Evolutionary conservation across 2,113 vertebrate genomes (phyloP).

Genomic region (Azemiops feae): DNA sequence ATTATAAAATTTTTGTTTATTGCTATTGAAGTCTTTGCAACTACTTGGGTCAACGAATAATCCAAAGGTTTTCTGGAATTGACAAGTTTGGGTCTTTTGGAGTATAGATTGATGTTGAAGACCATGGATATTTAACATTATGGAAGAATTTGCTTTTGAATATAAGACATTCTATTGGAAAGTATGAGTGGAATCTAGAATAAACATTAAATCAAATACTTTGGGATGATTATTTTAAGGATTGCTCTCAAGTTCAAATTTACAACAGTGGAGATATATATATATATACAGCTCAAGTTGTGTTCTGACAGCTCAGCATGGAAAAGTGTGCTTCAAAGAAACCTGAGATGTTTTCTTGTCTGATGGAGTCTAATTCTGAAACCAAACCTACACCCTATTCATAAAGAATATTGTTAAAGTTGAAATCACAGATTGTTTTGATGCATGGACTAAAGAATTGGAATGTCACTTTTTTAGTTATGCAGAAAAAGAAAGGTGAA

Average conservation of each 20-base stretch:
- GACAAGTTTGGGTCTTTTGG: not conserved
- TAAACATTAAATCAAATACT: not conserved
- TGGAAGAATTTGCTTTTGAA: not conserved
- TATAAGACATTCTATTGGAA: not conserved
- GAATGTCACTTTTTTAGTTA: not conserved
- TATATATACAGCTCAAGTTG: not conserved
- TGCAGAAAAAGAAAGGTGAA: not conserved
- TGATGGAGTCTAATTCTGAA: not conserved
- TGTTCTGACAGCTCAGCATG: not conserved
- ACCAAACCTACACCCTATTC: not conserved
- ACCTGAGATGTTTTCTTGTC: not conserved
- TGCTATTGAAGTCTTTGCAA: not conserved
- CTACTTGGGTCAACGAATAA: not conserved
- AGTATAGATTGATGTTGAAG: not conserved
- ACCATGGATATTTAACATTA: not conserved
- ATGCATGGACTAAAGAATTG: not conserved
- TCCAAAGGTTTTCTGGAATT: not conserved
- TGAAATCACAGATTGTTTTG: not conserved
- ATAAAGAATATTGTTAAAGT: not conserved
- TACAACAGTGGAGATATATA: not conserved
- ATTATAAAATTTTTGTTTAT: not conserved
- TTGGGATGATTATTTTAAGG: not conserved
- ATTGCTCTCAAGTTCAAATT: not conserved
- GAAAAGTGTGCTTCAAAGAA: not conserved
- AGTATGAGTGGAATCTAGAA: not conserved